These are phyloP conservation scores for Epizoanthus stellaris DNA, from an alignment of 92 coral and sea anemone genomes.

Conservation along the genomic window DNA sequence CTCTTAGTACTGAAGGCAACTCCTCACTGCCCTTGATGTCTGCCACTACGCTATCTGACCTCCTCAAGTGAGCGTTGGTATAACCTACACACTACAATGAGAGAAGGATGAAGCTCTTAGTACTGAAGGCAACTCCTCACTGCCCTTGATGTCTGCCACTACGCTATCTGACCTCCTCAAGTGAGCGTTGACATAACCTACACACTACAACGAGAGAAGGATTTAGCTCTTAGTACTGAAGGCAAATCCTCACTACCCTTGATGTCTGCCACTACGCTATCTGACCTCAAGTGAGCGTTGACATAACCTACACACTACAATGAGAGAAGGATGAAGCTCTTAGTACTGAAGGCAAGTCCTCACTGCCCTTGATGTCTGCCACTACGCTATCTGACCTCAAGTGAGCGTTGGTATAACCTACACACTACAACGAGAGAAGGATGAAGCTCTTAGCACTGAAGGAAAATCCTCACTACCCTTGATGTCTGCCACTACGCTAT, in stretches of 20 bases:
- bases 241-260: slow-evolving; percentile 55
- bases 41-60: slow-evolving; percentile 86
- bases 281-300: slow-evolving; percentile 58
- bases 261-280: slow-evolving; percentile 76
- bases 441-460: too few species aligned
- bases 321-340: background rate
- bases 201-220: background rate
- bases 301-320: background rate
- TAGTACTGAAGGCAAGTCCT: background rate
- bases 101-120: background rate
- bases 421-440: background rate
- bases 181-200: background rate
- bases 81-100: background rate
- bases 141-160: slow-evolving; percentile 68
- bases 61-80: slow-evolving; percentile 21
- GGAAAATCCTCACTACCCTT: slow-evolving; percentile 54
- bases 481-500: slow-evolving; percentile 76
- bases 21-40: slow-evolving; percentile 71
- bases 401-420: background rate
- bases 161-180: slow-evolving; percentile 81
- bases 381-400: slow-evolving; percentile 84
- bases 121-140: too few species aligned
- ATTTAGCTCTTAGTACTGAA: too few species aligned
- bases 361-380: slow-evolving; percentile 68
- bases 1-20: too few species aligned